phyloP scores from a whole-genome alignment of 2,113 vertebrate genomes.

The Ophiodon elongatus region DNA sequence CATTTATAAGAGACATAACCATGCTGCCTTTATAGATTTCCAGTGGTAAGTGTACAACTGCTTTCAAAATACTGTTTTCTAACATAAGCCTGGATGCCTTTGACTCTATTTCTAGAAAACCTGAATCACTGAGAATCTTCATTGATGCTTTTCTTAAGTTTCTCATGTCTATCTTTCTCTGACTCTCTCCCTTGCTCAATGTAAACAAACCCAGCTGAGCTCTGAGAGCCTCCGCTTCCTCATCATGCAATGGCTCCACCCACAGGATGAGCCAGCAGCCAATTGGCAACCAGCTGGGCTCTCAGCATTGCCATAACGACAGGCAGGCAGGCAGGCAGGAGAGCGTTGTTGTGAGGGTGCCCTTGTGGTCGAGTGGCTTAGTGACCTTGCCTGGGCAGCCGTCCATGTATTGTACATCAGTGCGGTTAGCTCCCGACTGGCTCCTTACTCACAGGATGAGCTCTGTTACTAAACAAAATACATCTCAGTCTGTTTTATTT shows the following conservation, averaged over 20 bases:
- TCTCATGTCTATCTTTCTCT: neutral
- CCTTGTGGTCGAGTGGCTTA: conserved; percentile 70
- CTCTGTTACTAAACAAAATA: neutral
- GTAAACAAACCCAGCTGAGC: conserved; percentile 81
- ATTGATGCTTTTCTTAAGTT: neutral
- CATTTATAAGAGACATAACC: neutral
- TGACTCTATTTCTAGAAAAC: neutral
- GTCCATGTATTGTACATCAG: conserved; percentile 64
- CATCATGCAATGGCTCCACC: conserved; percentile 50
- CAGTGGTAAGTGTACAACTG: neutral
- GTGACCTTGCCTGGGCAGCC: conserved; percentile 70
- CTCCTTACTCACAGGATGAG: conserved; percentile 16
- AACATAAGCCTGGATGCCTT: neutral
- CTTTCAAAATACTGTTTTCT: neutral
- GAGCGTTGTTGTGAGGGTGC: conserved; percentile 53
- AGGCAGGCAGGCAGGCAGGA: conserved; percentile 40
- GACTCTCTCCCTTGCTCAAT: conserved; percentile 42
- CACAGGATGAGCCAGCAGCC: conserved; percentile 58
- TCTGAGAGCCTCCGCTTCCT: conserved; percentile 45
- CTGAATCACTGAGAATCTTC: neutral
- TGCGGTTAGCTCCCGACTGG: conserved; percentile 22
- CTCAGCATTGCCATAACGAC: conserved; percentile 65
- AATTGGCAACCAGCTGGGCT: conserved; percentile 53
- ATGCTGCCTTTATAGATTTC: neutral
- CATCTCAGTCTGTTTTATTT: conserved; percentile 1